These are phyloP conservation scores for Bolborhynchus lineola DNA, from an alignment of 2,113 vertebrate species.

Conservation along the genomic window DNA sequence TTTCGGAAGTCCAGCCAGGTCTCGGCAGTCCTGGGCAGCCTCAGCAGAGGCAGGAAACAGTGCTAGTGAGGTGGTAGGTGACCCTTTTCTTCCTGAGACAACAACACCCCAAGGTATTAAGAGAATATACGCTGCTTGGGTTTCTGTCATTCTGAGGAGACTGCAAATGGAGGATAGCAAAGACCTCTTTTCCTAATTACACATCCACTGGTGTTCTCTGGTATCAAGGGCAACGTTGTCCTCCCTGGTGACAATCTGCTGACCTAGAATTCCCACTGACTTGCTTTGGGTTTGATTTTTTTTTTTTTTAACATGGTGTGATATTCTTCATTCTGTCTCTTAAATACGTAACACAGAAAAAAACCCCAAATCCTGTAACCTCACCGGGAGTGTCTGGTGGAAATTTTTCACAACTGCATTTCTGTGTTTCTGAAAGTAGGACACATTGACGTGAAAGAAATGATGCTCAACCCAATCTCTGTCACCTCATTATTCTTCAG, in stretches of 20 bases:
- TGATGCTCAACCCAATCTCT: constrained; percentile 35
- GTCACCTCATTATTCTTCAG: constrained; percentile 60
- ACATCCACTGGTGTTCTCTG: neutral
- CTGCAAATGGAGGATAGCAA: neutral
- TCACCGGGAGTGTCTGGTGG: neutral
- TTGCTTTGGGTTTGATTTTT: neutral
- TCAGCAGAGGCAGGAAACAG: constrained; percentile 33
- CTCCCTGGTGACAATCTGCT: neutral
- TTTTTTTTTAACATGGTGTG: neutral
- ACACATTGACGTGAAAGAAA: constrained; percentile 11
- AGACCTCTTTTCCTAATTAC: neutral
- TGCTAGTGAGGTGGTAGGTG: neutral
- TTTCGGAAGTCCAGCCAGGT: constrained; percentile 32
- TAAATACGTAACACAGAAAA: neutral
- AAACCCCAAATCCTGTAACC: neutral
- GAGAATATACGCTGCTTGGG: neutral
- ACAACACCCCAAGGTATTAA: neutral
- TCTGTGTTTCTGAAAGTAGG: constrained; percentile 44
- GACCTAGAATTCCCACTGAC: neutral
- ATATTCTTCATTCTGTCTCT: constrained; percentile 13
- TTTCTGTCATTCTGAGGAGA: constrained; percentile 1
- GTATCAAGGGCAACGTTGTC: neutral
- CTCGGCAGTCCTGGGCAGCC: neutral
- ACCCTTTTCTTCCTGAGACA: constrained; percentile 39
- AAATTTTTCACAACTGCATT: constrained; percentile 26